Percentiles rank a stretch among this genome's conserved stretches.
Conservation (phyloP, 2,888 invertebrate genomes). For the Protula sp. region DNA sequence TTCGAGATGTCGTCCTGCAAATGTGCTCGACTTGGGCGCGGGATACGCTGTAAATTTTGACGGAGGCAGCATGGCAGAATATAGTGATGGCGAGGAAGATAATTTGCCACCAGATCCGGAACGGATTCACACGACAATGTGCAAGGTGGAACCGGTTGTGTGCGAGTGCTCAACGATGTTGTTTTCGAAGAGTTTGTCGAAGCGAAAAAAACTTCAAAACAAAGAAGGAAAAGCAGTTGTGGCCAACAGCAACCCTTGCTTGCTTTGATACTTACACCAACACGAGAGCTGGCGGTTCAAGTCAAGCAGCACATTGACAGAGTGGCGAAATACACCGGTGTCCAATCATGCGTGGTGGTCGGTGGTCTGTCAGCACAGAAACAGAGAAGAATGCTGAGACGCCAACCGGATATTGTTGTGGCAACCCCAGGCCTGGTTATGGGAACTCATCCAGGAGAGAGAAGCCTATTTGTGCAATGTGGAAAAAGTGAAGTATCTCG, state of each 20-base stretch:
- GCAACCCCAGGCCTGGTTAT: constrained; percentile 95
- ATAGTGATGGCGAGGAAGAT: too few species aligned
- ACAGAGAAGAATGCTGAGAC: constrained; percentile 78
- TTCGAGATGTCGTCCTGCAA: too few species aligned
- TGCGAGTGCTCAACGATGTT: constrained; percentile 34
- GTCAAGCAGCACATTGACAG: constrained; percentile 77
- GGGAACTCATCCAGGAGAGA: constrained; percentile 82
- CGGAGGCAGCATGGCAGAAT: too few species aligned
- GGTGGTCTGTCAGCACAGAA: constrained; percentile 93
- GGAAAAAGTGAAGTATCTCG: constrained; percentile 62
- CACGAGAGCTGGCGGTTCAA: constrained; percentile 92
- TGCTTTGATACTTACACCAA: constrained; percentile 93
- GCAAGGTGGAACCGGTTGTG: constrained; percentile 33
- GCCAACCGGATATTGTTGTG: constrained; percentile 83
- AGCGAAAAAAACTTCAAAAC: neutral
- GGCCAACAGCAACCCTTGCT: constrained; percentile 54
- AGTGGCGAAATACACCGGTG: constrained; percentile 71
- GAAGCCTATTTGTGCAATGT: constrained; percentile 45
- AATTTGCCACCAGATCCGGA: too few species aligned
- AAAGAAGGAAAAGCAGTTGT: neutral
- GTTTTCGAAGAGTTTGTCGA: constrained; percentile 29
- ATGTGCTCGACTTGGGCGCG: too few species aligned
- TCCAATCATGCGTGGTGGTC: constrained; percentile 64
- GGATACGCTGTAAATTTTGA: too few species aligned
- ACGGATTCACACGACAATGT: too few species aligned